These are phyloP conservation scores for Mya arenaria DNA, from an alignment of 1,140 invertebrate genomes.

Conservation along the genomic window DNA sequence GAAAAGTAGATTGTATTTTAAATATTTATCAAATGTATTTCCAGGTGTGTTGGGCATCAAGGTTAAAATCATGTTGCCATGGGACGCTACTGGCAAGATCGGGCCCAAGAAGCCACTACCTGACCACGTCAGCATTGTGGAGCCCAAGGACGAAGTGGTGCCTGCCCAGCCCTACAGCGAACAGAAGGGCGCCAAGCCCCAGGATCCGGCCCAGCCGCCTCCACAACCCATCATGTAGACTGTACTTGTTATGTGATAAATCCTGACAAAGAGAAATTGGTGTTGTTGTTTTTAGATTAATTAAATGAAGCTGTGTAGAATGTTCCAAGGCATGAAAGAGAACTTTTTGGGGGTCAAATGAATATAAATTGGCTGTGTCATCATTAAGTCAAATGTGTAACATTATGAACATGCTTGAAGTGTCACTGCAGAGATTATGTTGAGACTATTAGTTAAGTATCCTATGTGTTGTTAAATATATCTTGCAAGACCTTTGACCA, in stretches of 20 bases:
- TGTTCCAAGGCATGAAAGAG: no score
- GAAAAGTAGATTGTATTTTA: no score
- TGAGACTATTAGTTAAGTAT: no score
- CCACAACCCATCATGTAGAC: constrained; percentile 42
- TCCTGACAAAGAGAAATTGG: constrained; percentile 27
- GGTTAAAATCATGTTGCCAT: constrained; percentile 99
- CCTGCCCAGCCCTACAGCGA: constrained; percentile 80
- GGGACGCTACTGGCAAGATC: constrained; percentile 97
- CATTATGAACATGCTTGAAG: no score
- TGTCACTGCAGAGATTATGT: no score
- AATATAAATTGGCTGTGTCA: no score
- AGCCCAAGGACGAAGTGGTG: constrained; percentile 89
- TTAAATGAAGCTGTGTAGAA: no score
- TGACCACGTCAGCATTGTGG: constrained; percentile 96
- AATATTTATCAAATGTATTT: constrained; percentile 53
- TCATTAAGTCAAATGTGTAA: no score
- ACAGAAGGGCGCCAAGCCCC: constrained; percentile 78
- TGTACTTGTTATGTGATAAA: constrained; percentile 29
- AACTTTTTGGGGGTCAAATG: no score
- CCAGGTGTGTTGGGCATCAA: constrained; percentile 92
- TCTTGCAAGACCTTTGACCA: no score
- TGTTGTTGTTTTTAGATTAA: constrained; percentile 1
- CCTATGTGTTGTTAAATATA: no score
- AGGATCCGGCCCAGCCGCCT: constrained; percentile 56
- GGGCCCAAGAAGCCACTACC: constrained; percentile 98